Evolutionary conservation across 2,888 invertebrate species (phyloP).

Genomic region (Perizoma affinitatum): DNA sequence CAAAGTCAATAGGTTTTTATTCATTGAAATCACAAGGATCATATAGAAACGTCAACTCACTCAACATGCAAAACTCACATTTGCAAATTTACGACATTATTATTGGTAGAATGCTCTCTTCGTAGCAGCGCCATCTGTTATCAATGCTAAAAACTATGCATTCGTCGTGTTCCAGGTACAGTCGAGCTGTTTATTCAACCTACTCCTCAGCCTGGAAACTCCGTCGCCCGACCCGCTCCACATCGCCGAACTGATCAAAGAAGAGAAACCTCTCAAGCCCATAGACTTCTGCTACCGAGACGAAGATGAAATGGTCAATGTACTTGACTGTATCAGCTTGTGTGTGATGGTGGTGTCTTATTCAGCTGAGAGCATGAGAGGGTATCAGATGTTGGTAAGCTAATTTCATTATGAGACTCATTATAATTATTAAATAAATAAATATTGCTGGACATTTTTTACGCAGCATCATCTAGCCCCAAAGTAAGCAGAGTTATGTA

Average conservation of each 20-base stretch:
- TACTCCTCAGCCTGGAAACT: constrained; percentile 95
- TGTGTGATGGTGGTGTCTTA: constrained; percentile 99
- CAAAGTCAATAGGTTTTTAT: too few species aligned
- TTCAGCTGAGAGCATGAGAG: constrained; percentile 96
- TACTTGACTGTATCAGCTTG: constrained; percentile 98
- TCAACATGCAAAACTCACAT: too few species aligned
- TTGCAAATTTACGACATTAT: too few species aligned
- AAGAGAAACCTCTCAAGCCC: constrained; percentile 95
- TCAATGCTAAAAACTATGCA: too few species aligned
- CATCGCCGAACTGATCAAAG: constrained; percentile 95
- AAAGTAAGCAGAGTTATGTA: too few species aligned
- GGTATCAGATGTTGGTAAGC: constrained; percentile 95
- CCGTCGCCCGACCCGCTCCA: constrained; percentile 97
- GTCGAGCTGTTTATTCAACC: constrained; percentile 95
- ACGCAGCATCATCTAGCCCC: too few species aligned
- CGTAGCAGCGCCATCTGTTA: too few species aligned
- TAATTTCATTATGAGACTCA: neutral
- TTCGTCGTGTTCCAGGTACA: constrained; percentile 85
- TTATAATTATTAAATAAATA: too few species aligned
- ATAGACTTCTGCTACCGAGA: constrained; percentile 99
- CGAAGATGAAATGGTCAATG: constrained; percentile 98
- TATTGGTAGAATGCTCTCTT: too few species aligned
- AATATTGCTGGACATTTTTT: too few species aligned
- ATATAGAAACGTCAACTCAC: too few species aligned
- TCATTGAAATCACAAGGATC: too few species aligned